Evolutionary conservation across 2,888 invertebrate genomes (phyloP).

Genomic region (Ennomos fuscantarius): DNA sequence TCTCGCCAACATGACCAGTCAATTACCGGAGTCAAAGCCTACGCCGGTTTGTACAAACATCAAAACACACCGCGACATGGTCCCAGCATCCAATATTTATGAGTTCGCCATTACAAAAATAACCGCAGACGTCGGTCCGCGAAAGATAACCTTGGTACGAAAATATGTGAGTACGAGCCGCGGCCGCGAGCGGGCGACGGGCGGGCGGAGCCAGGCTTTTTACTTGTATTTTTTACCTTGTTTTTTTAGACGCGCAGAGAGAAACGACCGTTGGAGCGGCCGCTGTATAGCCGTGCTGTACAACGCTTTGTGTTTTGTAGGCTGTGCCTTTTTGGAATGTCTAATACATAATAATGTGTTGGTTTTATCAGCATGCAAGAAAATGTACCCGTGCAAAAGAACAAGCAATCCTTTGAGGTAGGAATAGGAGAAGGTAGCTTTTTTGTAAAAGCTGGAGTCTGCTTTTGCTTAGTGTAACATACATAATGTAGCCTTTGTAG

Average conservation of each 20-base stretch:
- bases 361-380: constrained; percentile 17
- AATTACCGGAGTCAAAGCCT: background rate
- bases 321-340: constrained; percentile 23
- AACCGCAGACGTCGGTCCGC: constrained; percentile 46
- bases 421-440: constrained; percentile 1
- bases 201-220: constrained; percentile 42
- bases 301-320: constrained; percentile 33
- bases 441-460: background rate
- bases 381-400: constrained; percentile 11
- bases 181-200: constrained; percentile 26
- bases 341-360: constrained; percentile 24
- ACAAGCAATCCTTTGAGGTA: constrained; percentile 1
- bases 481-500: background rate
- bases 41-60: constrained; percentile 4
- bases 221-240: constrained; percentile 46
- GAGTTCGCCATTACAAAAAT: constrained; percentile 30
- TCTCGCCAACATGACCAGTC: background rate
- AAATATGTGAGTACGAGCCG: constrained; percentile 54
- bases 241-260: constrained; percentile 44
- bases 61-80: constrained; percentile 14
- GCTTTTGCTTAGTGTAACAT: background rate
- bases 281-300: constrained; percentile 43
- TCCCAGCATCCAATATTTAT: constrained; percentile 32
- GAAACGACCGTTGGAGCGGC: constrained; percentile 45
- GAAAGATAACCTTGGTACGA: constrained; percentile 64